Evolutionary conservation across 2,888 invertebrate genomes (phyloP).

Genomic region (Sturmia bella): DNA sequence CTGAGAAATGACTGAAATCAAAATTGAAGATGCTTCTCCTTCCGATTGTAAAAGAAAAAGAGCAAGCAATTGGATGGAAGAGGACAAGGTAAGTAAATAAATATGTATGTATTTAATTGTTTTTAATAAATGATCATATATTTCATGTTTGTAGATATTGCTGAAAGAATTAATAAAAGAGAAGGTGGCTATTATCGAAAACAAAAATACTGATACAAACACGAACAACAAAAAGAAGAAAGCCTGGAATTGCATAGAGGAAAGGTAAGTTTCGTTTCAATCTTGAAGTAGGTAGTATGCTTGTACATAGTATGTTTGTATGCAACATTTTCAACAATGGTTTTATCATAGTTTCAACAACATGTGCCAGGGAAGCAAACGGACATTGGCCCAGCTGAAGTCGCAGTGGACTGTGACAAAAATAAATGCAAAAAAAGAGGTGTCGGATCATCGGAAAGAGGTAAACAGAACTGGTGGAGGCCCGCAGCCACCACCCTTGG

Average conservation of each 20-base stretch:
- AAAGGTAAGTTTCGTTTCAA: background rate
- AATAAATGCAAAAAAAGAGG: background rate
- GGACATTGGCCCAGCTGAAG: background rate
- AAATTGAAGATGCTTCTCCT: background rate
- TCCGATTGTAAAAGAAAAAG: background rate
- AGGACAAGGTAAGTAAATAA: conserved; percentile 9
- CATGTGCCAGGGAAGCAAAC: background rate
- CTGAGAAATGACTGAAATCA: too few species aligned
- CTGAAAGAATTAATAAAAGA: background rate
- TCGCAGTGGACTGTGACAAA: conserved; percentile 5
- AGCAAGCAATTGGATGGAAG: background rate
- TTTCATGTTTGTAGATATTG: background rate
- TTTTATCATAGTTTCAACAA: conserved; percentile 6
- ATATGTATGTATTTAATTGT: background rate
- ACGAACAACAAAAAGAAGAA: background rate
- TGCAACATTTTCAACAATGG: background rate
- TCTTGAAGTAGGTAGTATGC: background rate
- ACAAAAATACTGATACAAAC: too few species aligned
- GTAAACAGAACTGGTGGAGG: conserved; percentile 3
- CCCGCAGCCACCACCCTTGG: background rate
- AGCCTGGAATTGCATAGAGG: background rate
- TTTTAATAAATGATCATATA: background rate
- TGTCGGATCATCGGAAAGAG: background rate
- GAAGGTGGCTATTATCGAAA: background rate
- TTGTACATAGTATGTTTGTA: background rate